These are phyloP conservation scores for Dynastes grantii DNA, from an alignment of 2,888 invertebrate genomes.

Conservation along the genomic window DNA sequence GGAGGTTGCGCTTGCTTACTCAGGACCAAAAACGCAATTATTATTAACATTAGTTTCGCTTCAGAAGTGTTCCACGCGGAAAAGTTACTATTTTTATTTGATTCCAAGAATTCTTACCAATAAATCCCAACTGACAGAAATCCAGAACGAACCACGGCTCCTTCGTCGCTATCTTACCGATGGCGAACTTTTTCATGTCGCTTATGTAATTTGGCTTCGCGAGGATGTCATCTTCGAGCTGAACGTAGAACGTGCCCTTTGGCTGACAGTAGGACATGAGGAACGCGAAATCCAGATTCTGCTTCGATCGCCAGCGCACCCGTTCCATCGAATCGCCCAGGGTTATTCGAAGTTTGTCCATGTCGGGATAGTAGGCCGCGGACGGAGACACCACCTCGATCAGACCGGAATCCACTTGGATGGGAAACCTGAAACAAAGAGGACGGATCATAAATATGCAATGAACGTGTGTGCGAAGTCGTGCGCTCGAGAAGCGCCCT, in stretches of 20 bases:
- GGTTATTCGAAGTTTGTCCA: slow-evolving; percentile 82
- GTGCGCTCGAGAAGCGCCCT: not conserved
- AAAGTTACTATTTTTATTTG: too few species aligned
- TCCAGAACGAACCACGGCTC: slow-evolving; percentile 93
- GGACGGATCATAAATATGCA: slow-evolving; percentile 29
- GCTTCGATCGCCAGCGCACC: slow-evolving; percentile 94
- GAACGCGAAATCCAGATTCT: slow-evolving; percentile 94
- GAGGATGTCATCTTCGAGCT: slow-evolving; percentile 95
- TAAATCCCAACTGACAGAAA: slow-evolving; percentile 95
- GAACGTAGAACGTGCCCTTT: slow-evolving; percentile 91
- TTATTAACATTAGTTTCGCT: too few species aligned
- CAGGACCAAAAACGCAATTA: too few species aligned
- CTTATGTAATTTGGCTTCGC: slow-evolving; percentile 88
- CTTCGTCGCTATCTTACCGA: slow-evolving; percentile 82
- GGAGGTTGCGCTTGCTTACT: too few species aligned
- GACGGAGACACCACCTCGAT: slow-evolving; percentile 93
- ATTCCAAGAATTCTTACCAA: slow-evolving; percentile 75
- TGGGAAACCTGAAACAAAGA: slow-evolving; percentile 77
- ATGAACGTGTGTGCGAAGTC: slow-evolving; percentile 4
- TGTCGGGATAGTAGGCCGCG: slow-evolving; percentile 89
- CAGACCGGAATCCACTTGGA: slow-evolving; percentile 83
- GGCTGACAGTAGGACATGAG: slow-evolving; percentile 95
- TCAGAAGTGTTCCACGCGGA: too few species aligned
- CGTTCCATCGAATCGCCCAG: slow-evolving; percentile 90
- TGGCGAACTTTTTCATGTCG: slow-evolving; percentile 88